phyloP scores from a whole-genome alignment of 2,888 invertebrate species.

The Sminthurides aquaticus region DNA sequence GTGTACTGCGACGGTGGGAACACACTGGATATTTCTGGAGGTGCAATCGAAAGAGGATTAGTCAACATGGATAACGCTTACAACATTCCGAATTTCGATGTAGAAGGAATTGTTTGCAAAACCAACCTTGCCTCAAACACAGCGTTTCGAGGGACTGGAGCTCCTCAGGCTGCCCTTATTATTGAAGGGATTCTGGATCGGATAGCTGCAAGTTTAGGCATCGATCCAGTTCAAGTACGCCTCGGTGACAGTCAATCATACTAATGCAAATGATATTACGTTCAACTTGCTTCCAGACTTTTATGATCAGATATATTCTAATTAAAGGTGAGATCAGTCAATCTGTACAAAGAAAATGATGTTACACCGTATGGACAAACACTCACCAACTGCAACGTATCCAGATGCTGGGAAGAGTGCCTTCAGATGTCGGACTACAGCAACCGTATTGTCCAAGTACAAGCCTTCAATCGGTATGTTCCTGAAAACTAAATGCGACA shows the following conservation, averaged over 20 bases:
- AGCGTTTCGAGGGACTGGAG: slow-evolving; percentile 87
- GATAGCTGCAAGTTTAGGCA: slow-evolving; percentile 62
- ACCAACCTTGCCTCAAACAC: slow-evolving; percentile 89
- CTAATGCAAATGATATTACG: background rate
- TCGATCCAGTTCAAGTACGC: slow-evolving; percentile 60
- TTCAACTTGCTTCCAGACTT: background rate
- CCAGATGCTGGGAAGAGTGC: slow-evolving; percentile 73
- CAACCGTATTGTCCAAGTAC: slow-evolving; percentile 53
- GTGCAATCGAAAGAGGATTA: slow-evolving; percentile 70
- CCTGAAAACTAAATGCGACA: slow-evolving; percentile 44
- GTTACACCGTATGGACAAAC: slow-evolving; percentile 69
- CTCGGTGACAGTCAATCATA: too few relatives aligned
- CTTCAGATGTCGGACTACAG: slow-evolving; percentile 59
- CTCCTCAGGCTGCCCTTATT: slow-evolving; percentile 82
- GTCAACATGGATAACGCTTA: slow-evolving; percentile 78
- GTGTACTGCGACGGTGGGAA: slow-evolving; percentile 78
- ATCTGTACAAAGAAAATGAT: slow-evolving; percentile 72
- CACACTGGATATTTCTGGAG: slow-evolving; percentile 69
- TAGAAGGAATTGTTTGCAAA: slow-evolving; percentile 58
- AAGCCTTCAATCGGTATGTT: slow-evolving; percentile 58
- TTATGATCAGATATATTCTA: too few relatives aligned
- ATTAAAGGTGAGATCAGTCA: slow-evolving; percentile 57
- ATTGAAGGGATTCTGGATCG: slow-evolving; percentile 72
- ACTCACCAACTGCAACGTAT: slow-evolving; percentile 63
- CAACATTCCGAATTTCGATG: slow-evolving; percentile 44